These are phyloP conservation scores for Lasius fuliginosus DNA, from an alignment of 2,888 invertebrate genomes.

Conservation along the genomic window DNA sequence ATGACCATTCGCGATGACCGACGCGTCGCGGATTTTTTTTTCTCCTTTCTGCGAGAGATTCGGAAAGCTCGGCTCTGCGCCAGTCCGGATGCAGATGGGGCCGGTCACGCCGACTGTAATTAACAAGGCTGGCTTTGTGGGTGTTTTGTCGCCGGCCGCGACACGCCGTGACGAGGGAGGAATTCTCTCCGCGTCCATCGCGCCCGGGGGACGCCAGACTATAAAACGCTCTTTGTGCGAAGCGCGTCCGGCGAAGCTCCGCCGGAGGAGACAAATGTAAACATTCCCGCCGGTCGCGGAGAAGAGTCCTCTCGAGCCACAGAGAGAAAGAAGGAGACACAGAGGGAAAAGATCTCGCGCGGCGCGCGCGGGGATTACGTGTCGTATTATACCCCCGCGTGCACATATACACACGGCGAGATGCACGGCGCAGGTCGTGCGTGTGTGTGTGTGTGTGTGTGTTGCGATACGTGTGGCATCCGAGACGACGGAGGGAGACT, in stretches of 20 bases:
- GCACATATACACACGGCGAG: neutral
- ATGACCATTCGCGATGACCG: conserved; percentile 65
- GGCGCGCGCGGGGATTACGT: conserved; percentile 67
- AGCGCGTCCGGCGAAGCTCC: conserved; percentile 70
- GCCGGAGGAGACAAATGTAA: conserved; percentile 84
- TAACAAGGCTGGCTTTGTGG: conserved; percentile 85
- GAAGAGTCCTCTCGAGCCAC: conserved; percentile 75
- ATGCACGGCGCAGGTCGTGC: neutral
- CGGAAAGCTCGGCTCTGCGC: conserved; percentile 58
- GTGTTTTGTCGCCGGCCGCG: conserved; percentile 84
- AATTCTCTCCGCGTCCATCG: conserved; percentile 77
- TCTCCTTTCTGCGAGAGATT: conserved; percentile 49
- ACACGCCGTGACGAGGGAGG: conserved; percentile 81
- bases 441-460: neutral
- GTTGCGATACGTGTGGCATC: conserved; percentile 25
- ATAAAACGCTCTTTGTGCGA: conserved; percentile 85
- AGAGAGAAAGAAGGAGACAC: neutral
- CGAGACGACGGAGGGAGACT: conserved; percentile 19
- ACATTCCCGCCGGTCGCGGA: conserved; percentile 77
- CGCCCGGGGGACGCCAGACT: conserved; percentile 77
- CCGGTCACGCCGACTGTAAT: conserved; percentile 80
- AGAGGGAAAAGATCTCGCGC: conserved; percentile 44
- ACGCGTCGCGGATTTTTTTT: neutral
- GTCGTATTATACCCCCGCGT: conserved; percentile 42
- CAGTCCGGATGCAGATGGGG: conserved; percentile 75